Conservation (phyloP, 2,113 vertebrate genomes). For the Antechinus stuartii region DNA sequence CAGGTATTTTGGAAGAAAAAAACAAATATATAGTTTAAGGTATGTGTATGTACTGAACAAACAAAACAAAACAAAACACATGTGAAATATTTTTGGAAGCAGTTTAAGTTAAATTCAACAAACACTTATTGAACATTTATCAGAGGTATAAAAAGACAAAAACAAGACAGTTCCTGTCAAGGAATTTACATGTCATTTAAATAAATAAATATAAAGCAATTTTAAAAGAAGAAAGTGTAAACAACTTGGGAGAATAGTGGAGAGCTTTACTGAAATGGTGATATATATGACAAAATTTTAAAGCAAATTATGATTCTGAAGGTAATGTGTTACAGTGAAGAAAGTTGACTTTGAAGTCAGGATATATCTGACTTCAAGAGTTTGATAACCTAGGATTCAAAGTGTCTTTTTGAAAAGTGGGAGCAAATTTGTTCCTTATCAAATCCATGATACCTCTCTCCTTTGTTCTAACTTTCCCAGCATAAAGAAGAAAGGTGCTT, state of each 20-base stretch:
- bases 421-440: background rate
- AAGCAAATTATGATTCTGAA: background rate
- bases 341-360: background rate
- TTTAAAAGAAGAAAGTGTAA: background rate
- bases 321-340: background rate
- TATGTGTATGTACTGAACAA: background rate
- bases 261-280: background rate
- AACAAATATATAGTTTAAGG: background rate
- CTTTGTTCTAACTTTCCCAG: background rate
- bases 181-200: background rate
- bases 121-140: background rate
- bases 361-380: background rate
- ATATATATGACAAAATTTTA: background rate
- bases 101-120: background rate
- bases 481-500: background rate
- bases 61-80: background rate
- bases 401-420: background rate
- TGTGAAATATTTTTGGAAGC: background rate
- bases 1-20: background rate
- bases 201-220: background rate
- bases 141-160: background rate
- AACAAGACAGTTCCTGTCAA: background rate
- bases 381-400: background rate
- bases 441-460: background rate
- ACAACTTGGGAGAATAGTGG: background rate